Percentiles rank a stretch among this genome's conserved stretches.
Conservation (phyloP, 2,888 invertebrate species). For the Drosophila infuscata region DNA sequence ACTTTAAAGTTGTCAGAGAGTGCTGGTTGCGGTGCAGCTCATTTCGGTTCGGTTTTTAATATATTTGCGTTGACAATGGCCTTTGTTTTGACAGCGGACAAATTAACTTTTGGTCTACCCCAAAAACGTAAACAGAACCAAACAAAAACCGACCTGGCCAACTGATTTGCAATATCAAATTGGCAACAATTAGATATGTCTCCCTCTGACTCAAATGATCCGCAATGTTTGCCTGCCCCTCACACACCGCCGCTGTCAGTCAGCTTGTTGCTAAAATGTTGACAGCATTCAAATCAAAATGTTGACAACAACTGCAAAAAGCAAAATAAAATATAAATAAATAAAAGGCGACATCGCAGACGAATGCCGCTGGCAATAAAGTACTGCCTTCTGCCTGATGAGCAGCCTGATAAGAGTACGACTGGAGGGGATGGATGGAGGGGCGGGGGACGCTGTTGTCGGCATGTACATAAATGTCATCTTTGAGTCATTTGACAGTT, state of each 20-base stretch:
- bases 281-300: slow-evolving; percentile 79
- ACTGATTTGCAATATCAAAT: slow-evolving; percentile 58
- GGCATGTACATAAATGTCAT: slow-evolving; percentile 72
- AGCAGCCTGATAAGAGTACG: slow-evolving; percentile 4
- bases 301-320: slow-evolving; percentile 51
- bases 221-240: neutral
- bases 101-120: slow-evolving; percentile 38
- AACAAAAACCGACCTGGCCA: slow-evolving; percentile 36
- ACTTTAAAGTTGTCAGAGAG: slow-evolving; percentile 9
- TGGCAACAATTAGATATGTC: slow-evolving; percentile 66
- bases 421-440: no score
- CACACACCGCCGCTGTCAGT: slow-evolving; percentile 30
- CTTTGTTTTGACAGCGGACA: slow-evolving; percentile 34
- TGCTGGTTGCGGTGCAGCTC: neutral
- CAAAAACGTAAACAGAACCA: slow-evolving; percentile 23
- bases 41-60: slow-evolving; percentile 10
- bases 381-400: slow-evolving; percentile 20
- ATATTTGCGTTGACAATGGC: slow-evolving; percentile 19
- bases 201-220: slow-evolving; percentile 23
- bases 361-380: slow-evolving; percentile 45
- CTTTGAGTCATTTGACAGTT: slow-evolving; percentile 70
- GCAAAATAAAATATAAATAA: slow-evolving; percentile 7
- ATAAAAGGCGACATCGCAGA: slow-evolving; percentile 27
- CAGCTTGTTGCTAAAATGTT: slow-evolving; percentile 66
- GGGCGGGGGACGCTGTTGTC: slow-evolving; percentile 31